Conservation (phyloP, 2,113 vertebrate species). For the Cryptoleucopteryx plumbea region DNA sequence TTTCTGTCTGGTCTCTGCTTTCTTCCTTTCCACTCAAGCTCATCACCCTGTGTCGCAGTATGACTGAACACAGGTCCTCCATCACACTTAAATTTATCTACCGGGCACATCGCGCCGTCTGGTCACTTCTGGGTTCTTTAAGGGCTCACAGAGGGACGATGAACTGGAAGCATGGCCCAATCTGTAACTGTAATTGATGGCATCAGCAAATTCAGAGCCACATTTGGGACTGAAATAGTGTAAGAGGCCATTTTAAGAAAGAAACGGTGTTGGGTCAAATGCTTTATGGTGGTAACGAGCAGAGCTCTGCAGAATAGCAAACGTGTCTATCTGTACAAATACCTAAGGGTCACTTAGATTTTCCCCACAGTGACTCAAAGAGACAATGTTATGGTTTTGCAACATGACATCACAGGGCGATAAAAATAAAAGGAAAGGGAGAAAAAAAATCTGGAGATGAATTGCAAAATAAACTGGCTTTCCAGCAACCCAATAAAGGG, state of each 20-base stretch:
- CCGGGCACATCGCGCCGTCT: accelerated
- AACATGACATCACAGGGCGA: neutral
- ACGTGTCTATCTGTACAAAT: neutral
- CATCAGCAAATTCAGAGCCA: neutral
- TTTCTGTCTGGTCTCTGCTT: neutral
- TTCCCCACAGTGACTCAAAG: neutral
- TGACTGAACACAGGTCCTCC: neutral
- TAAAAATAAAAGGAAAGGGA: neutral
- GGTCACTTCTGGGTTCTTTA: neutral
- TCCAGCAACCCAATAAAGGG: neutral
- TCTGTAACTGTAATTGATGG: neutral
- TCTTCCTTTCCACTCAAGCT: neutral
- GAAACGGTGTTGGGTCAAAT: neutral
- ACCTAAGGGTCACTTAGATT: neutral
- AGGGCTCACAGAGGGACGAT: neutral
- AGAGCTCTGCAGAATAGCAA: neutral
- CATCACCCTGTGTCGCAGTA: neutral
- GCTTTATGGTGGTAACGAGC: neutral
- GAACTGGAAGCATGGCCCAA: neutral
- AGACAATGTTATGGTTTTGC: neutral
- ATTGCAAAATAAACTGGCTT: slow-evolving; percentile 22
- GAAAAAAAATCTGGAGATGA: neutral
- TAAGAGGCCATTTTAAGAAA: neutral
- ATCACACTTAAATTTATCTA: neutral
- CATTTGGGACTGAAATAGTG: neutral